A percentile compares a stretch with the other conserved stretches of the same genome.
phyloP scores from a whole-genome alignment of 2,113 vertebrate species.

The Prolemur simus region DNA sequence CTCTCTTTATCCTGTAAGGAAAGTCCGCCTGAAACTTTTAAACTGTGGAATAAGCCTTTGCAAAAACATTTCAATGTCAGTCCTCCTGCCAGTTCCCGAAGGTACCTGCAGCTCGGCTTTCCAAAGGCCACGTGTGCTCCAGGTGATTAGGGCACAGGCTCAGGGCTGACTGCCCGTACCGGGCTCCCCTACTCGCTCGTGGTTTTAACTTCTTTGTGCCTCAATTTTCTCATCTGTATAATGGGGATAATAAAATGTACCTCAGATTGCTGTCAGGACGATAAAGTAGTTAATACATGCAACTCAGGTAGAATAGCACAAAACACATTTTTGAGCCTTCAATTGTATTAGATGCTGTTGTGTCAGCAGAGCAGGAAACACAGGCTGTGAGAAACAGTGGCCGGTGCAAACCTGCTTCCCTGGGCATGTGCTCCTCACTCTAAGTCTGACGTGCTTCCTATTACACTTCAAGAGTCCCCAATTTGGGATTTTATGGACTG shows the following conservation, averaged over 20 bases:
- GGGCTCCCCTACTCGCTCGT: rapidly evolving
- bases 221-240: background rate
- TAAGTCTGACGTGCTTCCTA: background rate
- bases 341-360: rapidly evolving
- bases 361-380: background rate
- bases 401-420: background rate
- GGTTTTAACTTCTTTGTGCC: background rate
- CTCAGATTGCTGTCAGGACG: too few relatives aligned
- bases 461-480: rapidly evolving
- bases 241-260: background rate
- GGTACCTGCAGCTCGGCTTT: background rate
- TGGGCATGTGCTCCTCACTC: background rate
- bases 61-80: background rate
- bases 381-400: background rate
- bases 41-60: background rate
- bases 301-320: background rate
- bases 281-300: background rate
- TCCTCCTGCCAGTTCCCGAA: background rate
- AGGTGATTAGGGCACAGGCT: background rate
- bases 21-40: background rate
- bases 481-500: background rate
- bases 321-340: rapidly evolving
- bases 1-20: background rate
- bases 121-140: background rate
- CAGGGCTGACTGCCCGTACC: rapidly evolving